Conservation (phyloP, 1,140 invertebrate genomes). For the Goniozus legneri region DNA sequence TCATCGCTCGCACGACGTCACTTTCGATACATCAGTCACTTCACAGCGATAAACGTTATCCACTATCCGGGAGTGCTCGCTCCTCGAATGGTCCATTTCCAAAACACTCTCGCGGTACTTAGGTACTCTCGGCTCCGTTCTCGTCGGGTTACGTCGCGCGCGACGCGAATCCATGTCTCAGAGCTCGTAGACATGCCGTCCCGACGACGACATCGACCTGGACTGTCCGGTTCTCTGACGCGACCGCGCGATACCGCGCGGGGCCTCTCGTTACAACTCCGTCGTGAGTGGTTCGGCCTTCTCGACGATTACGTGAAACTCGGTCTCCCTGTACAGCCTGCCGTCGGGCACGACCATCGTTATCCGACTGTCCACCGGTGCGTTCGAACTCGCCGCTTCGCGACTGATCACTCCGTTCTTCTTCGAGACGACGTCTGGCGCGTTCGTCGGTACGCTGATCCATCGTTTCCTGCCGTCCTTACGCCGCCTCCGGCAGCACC, state of each 20-base stretch:
- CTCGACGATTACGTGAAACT: conserved; percentile 80
- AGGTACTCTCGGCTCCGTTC: too few species aligned
- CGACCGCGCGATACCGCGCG: conserved; percentile 28
- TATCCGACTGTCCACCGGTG: conserved; percentile 48
- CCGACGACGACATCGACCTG: conserved; percentile 1
- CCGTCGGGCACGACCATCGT: conserved; percentile 74
- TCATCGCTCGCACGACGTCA: not conserved
- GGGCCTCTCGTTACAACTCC: conserved; percentile 61
- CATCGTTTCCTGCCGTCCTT: conserved; percentile 39
- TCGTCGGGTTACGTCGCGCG: too few species aligned
- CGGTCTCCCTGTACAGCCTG: conserved; percentile 76
- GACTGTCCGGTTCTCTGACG: conserved; percentile 13
- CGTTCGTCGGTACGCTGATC: conserved; percentile 52
- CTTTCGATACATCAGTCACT: too few species aligned
- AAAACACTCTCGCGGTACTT: too few species aligned
- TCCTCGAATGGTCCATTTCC: not conserved
- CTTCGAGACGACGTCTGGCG: conserved; percentile 46
- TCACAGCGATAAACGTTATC: too few species aligned
- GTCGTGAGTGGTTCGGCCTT: conserved; percentile 75
- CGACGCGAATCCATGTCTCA: conserved; percentile 18
- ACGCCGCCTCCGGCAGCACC: conserved; percentile 36
- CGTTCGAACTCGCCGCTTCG: conserved; percentile 17
- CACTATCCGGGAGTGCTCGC: not conserved
- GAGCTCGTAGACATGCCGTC: conserved; percentile 43
- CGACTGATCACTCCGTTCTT: conserved; percentile 45